Evolutionary conservation across 1,140 invertebrate genomes (phyloP).

Genomic region (Cephus cinctus): DNA sequence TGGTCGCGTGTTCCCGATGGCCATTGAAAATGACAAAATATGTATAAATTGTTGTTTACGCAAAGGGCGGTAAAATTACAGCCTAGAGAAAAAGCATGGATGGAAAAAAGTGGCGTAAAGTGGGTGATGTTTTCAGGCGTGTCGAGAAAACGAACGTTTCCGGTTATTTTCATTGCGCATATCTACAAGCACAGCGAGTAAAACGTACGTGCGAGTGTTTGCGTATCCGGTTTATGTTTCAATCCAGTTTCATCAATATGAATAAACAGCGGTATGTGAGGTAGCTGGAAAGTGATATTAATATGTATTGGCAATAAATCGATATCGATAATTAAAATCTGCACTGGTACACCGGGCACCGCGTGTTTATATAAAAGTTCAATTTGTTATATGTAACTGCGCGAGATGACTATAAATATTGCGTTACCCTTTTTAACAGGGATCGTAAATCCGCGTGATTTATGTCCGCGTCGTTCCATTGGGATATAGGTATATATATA

Average conservation of each 20-base stretch:
- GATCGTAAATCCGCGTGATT: conserved; percentile 54
- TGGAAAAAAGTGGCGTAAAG: no score
- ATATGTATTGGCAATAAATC: conserved; percentile 56
- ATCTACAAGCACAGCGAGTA: no score
- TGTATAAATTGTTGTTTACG: no score
- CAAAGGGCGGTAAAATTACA: no score
- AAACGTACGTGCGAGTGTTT: conserved; percentile 31
- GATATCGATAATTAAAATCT: conserved; percentile 59
- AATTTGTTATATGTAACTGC: conserved; percentile 56
- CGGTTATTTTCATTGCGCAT: no score
- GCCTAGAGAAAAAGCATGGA: no score
- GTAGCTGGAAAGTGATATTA: conserved; percentile 38
- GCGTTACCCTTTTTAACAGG: conserved; percentile 51
- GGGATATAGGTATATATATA: neutral
- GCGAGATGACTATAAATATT: conserved; percentile 55
- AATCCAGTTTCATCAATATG: conserved; percentile 50
- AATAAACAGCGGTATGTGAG: conserved; percentile 46
- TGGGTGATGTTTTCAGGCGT: no score
- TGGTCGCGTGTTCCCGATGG: no score
- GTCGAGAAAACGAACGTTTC: no score
- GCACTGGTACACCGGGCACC: conserved; percentile 19
- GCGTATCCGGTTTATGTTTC: conserved; percentile 51
- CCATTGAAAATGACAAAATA: no score
- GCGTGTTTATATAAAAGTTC: conserved; percentile 48
- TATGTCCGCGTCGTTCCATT: conserved; percentile 33